phyloP scores from a whole-genome alignment of 2,888 invertebrate species.

The Nephrocerus scutellatus region DNA sequence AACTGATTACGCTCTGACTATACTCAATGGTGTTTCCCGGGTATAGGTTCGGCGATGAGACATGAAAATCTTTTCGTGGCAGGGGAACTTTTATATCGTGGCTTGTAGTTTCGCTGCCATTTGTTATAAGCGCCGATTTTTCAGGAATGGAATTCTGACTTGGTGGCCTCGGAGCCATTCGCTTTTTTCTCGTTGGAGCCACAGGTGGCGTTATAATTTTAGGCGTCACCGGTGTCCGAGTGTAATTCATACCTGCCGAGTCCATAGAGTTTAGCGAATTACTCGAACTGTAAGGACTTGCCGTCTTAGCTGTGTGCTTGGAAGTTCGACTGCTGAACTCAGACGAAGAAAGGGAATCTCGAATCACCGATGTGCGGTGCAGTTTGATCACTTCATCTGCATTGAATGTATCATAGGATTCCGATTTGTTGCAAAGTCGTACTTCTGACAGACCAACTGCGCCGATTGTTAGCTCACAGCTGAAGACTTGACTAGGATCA shows the following conservation, averaged over 20 bases:
- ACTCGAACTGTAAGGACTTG: conserved; percentile 47
- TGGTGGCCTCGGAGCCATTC: conserved; percentile 44
- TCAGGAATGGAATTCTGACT: conserved; percentile 43
- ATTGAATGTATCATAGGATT: conserved; percentile 43
- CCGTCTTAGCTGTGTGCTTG: conserved; percentile 43
- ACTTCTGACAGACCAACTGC: conserved; percentile 47
- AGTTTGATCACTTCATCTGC: conserved; percentile 43
- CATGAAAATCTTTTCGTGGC: conserved; percentile 38
- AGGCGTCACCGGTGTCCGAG: conserved; percentile 34
- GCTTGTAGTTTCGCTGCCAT: too few species aligned
- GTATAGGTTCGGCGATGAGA: conserved; percentile 42
- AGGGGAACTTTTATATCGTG: too few species aligned
- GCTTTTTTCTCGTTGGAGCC: conserved; percentile 44
- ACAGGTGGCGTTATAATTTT: conserved; percentile 27
- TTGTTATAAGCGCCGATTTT: conserved; percentile 28
- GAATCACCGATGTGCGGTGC: conserved; percentile 37
- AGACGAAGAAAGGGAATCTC: conserved; percentile 45
- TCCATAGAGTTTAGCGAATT: conserved; percentile 48
- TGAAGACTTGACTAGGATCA: conserved; percentile 47
- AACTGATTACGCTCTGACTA: conserved; percentile 11
- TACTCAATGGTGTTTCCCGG: conserved; percentile 13
- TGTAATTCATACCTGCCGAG: conserved; percentile 45
- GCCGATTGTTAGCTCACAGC: conserved; percentile 45
- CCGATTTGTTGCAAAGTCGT: conserved; percentile 45
- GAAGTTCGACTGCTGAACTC: conserved; percentile 46